A percentile compares a stretch with the other conserved stretches of the same genome.
Conservation (phyloP, 2,797 vertebrate genomes). For the Poecilia wingei region DNA sequence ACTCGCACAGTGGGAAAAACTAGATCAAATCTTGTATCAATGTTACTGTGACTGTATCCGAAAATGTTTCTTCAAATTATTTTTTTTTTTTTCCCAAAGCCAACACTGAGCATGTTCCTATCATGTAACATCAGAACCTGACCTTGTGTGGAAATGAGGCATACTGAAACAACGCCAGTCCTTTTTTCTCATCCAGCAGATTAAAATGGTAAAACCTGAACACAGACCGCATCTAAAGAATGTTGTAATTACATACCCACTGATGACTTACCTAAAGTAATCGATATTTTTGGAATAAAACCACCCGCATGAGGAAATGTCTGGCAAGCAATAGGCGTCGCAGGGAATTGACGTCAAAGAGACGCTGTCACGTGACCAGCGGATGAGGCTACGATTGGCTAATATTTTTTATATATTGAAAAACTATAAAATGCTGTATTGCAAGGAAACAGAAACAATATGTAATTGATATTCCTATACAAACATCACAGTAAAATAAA, state of each 20-base stretch:
- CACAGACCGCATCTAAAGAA: fast-evolving
- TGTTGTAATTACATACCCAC: fast-evolving
- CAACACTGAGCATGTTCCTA: not conserved
- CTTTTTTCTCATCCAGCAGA: not conserved
- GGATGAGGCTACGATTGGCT: conserved; percentile 21
- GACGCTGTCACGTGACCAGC: conserved; percentile 24
- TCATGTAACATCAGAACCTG: conserved; percentile 64
- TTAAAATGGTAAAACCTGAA: fast-evolving
- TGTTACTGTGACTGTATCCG: not conserved
- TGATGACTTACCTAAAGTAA: conserved; percentile 52
- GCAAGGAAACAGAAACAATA: not conserved
- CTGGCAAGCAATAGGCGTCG: conserved; percentile 51
- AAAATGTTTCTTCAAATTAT: not conserved
- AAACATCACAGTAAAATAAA: not conserved
- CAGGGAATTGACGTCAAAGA: conserved; percentile 47
- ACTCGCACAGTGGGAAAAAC: no score
- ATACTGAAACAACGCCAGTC: no score
- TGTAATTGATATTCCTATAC: not conserved
- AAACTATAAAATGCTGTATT: not conserved
- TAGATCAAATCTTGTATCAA: no score
- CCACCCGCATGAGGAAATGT: conserved; percentile 64
- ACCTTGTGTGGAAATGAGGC: conserved; percentile 71
- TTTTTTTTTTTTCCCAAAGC: fast-evolving
- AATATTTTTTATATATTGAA: not conserved
- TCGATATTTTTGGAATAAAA: not conserved